Evolutionary conservation across 2,113 vertebrate species (phyloP).

Genomic region (Ochotona curzoniae): DNA sequence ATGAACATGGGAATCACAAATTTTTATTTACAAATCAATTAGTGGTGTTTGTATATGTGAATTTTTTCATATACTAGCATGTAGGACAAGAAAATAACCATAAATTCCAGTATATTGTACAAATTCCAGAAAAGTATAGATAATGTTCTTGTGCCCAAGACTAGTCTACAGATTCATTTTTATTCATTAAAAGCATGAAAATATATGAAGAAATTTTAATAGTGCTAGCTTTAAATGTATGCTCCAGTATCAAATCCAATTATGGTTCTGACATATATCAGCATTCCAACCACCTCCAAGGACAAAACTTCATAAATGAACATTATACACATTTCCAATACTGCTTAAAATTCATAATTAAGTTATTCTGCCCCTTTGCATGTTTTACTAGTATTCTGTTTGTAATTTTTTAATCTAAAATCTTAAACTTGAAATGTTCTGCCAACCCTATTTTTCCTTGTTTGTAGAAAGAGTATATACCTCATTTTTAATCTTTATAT

Average conservation of each 20-base stretch:
- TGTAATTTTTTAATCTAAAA: not conserved
- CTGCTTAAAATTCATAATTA: not conserved
- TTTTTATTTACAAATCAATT: not conserved
- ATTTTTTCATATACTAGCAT: not conserved
- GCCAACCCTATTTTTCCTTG: not conserved
- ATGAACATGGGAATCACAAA: not conserved
- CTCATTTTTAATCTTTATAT: not conserved
- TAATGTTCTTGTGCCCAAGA: not conserved
- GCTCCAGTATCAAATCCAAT: not conserved
- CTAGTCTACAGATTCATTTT: not conserved
- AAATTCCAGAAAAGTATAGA: not conserved
- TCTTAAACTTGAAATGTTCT: not conserved
- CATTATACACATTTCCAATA: not conserved
- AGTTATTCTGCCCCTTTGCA: not conserved
- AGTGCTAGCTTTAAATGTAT: not conserved
- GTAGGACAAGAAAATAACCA: not conserved
- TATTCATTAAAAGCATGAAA: not conserved
- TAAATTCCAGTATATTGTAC: not conserved
- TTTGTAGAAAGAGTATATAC: not conserved
- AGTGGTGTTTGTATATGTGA: not conserved
- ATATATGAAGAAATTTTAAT: not conserved
- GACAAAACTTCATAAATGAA: not conserved
- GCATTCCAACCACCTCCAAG: not conserved
- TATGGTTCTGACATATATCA: not conserved
- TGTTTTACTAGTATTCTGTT: not conserved